phyloP scores from a whole-genome alignment of 2,888 invertebrate genomes.

The Tetragonisca angustula region DNA sequence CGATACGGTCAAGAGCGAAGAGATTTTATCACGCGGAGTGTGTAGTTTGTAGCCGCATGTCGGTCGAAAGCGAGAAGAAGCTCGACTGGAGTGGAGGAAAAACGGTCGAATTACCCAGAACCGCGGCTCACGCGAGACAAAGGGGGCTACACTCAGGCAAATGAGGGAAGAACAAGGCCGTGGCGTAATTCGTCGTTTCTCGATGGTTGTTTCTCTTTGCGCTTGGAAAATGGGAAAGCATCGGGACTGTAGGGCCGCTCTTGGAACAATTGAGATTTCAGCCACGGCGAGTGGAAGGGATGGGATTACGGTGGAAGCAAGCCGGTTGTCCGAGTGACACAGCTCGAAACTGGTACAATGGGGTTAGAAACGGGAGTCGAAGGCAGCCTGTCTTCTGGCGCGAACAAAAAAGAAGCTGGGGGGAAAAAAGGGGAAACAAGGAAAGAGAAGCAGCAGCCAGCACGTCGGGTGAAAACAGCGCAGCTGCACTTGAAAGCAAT shows the following conservation, averaged over 20 bases:
- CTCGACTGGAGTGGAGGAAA: constrained; percentile 2
- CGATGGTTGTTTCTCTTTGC: constrained; percentile 44
- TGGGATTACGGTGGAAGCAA: background rate
- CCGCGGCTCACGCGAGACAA: constrained; percentile 26
- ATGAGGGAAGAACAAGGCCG: constrained; percentile 50
- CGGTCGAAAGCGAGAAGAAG: constrained; percentile 10
- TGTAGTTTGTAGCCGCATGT: background rate
- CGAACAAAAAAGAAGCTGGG: constrained; percentile 1
- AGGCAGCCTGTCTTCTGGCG: constrained; percentile 23
- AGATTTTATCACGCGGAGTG: constrained; percentile 40
- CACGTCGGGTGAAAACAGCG: constrained; percentile 21
- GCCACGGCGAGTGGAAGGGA: background rate
- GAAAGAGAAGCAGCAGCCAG: background rate
- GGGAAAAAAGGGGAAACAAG: too few relatives aligned
- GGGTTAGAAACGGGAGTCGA: constrained; percentile 45
- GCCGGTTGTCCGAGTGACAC: constrained; percentile 54
- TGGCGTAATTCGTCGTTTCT: constrained; percentile 50
- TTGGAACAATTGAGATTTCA: constrained; percentile 51
- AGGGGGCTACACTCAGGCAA: constrained; percentile 46
- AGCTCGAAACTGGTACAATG: constrained; percentile 50
- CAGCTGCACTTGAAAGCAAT: constrained; percentile 57
- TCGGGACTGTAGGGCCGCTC: constrained; percentile 9
- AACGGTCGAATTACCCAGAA: constrained; percentile 47
- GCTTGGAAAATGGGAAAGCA: constrained; percentile 39
- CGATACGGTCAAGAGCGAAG: constrained; percentile 27